phyloP scores from a whole-genome alignment of 2,113 vertebrate species.

The Strix aluco region DNA sequence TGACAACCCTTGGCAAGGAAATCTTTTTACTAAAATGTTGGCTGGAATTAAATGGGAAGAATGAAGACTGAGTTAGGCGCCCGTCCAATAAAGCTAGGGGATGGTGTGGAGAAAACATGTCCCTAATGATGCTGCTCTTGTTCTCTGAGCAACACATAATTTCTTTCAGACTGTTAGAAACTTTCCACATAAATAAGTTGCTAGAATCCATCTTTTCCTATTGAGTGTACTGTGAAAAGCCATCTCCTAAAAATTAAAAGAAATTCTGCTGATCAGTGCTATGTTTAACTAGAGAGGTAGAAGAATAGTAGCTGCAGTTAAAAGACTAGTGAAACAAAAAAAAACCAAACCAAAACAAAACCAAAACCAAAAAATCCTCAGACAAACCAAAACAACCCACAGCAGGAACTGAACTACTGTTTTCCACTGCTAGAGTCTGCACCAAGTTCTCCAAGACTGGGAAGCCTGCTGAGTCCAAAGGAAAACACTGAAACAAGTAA shows the following conservation, averaged over 20 bases:
- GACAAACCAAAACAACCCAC: background rate
- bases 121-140: background rate
- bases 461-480: constrained; percentile 55
- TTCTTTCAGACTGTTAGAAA: background rate
- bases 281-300: background rate
- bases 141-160: background rate
- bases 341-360: background rate
- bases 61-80: background rate
- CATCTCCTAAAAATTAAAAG: background rate
- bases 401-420: constrained; percentile 23
- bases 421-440: constrained; percentile 76
- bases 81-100: background rate
- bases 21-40: background rate
- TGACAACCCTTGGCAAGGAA: background rate
- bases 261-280: background rate
- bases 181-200: background rate
- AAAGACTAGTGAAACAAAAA: background rate
- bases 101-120: background rate
- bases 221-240: background rate
- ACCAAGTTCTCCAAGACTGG: constrained; percentile 77
- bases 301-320: background rate
- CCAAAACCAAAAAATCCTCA: background rate
- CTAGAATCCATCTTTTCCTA: background rate
- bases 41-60: background rate
- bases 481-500: constrained; percentile 63